A percentile compares a stretch with the other conserved stretches of the same genome.
Evolutionary conservation across 2,797 vertebrate species (phyloP).

Genomic region (Neopelma chrysocephalum): DNA sequence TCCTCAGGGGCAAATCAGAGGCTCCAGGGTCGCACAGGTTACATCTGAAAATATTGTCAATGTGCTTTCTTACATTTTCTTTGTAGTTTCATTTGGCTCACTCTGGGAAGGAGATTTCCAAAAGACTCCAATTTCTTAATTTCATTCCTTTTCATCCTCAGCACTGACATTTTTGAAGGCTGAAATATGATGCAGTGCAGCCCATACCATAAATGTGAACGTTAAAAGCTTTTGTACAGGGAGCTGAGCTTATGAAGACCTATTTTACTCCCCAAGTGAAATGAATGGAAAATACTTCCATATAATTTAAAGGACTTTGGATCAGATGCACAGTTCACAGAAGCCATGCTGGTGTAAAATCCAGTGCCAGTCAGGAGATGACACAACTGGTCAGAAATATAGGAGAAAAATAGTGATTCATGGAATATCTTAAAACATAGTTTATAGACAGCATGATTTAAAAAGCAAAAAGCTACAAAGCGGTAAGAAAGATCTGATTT

Average conservation of each 20-base stretch:
- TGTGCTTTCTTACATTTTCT: neutral
- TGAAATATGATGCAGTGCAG: conserved; percentile 7
- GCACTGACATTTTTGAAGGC: neutral
- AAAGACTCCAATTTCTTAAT: conserved; percentile 26
- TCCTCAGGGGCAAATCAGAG: neutral
- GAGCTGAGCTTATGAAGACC: conserved; percentile 16
- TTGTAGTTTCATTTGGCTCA: neutral
- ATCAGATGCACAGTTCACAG: neutral
- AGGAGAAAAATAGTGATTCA: neutral
- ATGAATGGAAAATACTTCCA: conserved; percentile 18
- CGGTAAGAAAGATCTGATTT: neutral
- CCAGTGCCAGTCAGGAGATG: neutral
- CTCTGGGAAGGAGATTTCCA: neutral
- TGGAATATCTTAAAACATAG: neutral
- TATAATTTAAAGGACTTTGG: neutral
- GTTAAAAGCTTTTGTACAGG: conserved; percentile 4
- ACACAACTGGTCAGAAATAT: neutral
- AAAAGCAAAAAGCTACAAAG: neutral
- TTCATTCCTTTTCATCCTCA: conserved; percentile 22
- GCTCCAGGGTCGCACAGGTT: neutral
- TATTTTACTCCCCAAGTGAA: neutral
- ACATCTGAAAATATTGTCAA: neutral
- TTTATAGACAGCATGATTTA: neutral
- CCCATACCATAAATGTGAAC: neutral
- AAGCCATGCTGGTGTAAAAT: neutral